Base-by-base conservation (phyloP, 1,140 invertebrate species). In the Hydropsyche tenuis region DNA sequence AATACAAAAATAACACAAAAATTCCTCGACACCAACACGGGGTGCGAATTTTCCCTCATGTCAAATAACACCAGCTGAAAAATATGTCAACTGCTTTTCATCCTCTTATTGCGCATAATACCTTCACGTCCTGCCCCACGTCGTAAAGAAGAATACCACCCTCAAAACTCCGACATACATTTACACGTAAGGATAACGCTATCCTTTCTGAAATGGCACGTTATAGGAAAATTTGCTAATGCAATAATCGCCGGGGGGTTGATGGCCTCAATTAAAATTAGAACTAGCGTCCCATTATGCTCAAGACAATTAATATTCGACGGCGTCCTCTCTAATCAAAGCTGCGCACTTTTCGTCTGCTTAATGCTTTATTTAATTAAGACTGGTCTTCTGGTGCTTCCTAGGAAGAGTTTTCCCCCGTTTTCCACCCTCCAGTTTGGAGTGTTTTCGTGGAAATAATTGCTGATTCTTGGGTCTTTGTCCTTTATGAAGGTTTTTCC, bases 301-400 rank as follows among this genome's bases (percentile, higher is more conserved):
- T 37, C 2, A 62, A 25, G 25, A 60, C 60, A 74, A 74, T 73
- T 74, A 60, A 63, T 77, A 76, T 74, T 77, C 73, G 69, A 69
- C 51, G 16, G 60, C 23, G 23, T 60, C 60, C 23, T n/a, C 37
- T 70, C 70, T 74, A 66, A 74, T 77, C 75, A 74, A 73, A 46
- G 20, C 51, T 73, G 45, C 60, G 51, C 65, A 69, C 68, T 71
- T 71, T 37, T 65, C 45, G 64, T 70, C 73, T 37, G 3, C 30
- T 56, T 76, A 65, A 73, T 73, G 68, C 66, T 77, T 72, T 71
- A 77, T 77, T 77, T 77, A 77, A 77, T 77, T 77, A 77, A 77
- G 72, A 73, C 69, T 71, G 53, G 56, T 56, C 37, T 68, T 69
- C 51, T 62, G 20, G 22, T 42, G 48, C 14, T 25, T 23, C 43